Base-by-base conservation (phyloP, 1,140 invertebrate species). In the Drosophila tristis region DNA sequence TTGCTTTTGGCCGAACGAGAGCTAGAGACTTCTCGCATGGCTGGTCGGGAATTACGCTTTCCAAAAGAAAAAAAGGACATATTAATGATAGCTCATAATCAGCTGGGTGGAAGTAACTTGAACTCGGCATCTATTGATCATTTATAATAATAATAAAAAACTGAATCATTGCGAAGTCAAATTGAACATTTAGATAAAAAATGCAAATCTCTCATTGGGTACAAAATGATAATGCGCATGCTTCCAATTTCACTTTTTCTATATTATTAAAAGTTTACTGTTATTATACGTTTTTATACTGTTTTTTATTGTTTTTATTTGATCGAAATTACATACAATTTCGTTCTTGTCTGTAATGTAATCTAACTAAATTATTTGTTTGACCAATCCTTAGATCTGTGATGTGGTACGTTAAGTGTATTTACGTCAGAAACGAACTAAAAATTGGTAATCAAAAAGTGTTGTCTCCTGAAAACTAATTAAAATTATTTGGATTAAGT, bases 41-140 rank as follows among this genome's bases (percentile, higher is more conserved):
- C 97, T 39, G 98, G 97, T 0, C 93, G 97, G 48, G 98, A 99
- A 90, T 93, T 99, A 4, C 94, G 98, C 78, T 98, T 98, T 93
- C 97, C 97, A 29, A 98, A 98, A 92, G 98, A 99, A 92, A 99
- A 98, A 91, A 96, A 98, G 87, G 97, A 98, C 91, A 98, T 99
- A 91, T 93, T 98, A 11, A 96, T 98, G 93, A 93, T 98, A 75
- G 97, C 97, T 9, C 96, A 96, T 75, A 96, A 95, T 68, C 96
- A 97, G 90, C 94, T 97, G 66, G 94, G 93, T 74, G 93, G 93
- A 2, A 91, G 93, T 44, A 91, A 90, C 43, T 94, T 93, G 74
- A 92, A 93, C 29, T 80, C 93, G 13, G 79, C 90, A 63, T 78
- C 80, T 6, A 91, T 91, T 67, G 87, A 87, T 49, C 90, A 91